Conservation (phyloP, 2,888 invertebrate genomes). For the Patella caerulea region DNA sequence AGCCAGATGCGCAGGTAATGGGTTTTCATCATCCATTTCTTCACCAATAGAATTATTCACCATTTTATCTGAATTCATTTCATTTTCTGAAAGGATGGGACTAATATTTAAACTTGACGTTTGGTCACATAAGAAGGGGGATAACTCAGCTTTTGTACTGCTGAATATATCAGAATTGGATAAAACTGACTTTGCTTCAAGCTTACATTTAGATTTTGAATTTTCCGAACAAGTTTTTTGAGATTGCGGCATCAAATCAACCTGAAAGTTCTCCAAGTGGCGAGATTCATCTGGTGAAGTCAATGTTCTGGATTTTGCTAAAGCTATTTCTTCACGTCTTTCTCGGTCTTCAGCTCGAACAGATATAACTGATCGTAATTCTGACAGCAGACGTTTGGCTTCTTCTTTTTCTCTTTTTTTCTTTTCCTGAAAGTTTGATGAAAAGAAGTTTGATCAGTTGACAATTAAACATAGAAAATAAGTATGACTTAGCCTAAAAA, state of each 20-base stretch:
- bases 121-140: background rate
- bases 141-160: background rate
- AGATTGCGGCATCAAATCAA: background rate
- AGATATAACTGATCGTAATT: constrained; percentile 63
- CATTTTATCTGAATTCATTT: background rate
- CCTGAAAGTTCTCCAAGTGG: background rate
- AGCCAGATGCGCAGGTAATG: no score
- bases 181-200: background rate
- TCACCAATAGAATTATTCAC: background rate
- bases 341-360: constrained; percentile 55
- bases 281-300: constrained; percentile 6
- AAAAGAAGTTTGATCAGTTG: background rate
- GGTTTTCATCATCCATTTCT: background rate
- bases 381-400: constrained; percentile 56
- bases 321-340: constrained; percentile 47
- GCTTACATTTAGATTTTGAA: background rate
- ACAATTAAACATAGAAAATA: no score
- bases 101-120: background rate
- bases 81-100: background rate
- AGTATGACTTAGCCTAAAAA: no score
- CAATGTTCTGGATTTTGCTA: constrained; percentile 30
- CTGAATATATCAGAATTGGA: constrained; percentile 8
- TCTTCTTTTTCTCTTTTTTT: constrained; percentile 55
- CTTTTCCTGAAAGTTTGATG: constrained; percentile 44
- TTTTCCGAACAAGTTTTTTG: background rate